Evolutionary conservation across 2,888 invertebrate species (phyloP), one percentile per base, ranked within the genome.

Genomic region (Argynnis bischoffii): DNA sequence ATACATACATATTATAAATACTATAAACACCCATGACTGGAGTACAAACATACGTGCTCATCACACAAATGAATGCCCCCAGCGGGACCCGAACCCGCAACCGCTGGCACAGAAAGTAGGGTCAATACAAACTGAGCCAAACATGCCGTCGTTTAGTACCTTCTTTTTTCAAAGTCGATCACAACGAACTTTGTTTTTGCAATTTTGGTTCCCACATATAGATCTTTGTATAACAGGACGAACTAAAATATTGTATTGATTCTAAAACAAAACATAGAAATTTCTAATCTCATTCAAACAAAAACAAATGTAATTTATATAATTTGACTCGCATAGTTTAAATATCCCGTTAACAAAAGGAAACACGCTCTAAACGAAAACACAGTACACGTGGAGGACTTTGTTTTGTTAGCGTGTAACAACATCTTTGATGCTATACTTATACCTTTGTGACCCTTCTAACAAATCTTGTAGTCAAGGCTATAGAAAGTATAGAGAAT

Each of bases 361-460:
- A 70, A 66, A 60, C 69, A 59, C 57, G 57, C 65, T 59, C 14
- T 51, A 60, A 60, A 64, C 54, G 63, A 69, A 72, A 73, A 72
- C 73, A 31, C 11, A 8, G 18, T 70, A 74, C 75, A 74, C 74
- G 74, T 74, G 74, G 68, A 72, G 8, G 11, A 16, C 47, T 16
- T 57, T 72, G 72, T 72, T 72, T 59, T 66, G 61, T 50, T 61
- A 18, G 41, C 18, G 14, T 31, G 21, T 53, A 51, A 41, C 18
- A 53, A 61, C 61, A 61, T 53, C 41, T 41, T 21, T 15, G 51
- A 15, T 15, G 53, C 16, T 41, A 41, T 51, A 51, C 50, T 16
- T 21, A 41, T 41, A n/a, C 6, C 48, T 16, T 50, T 13, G 60
- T 46, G 48, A 18, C 35, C 35, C 60, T 50, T 56, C 6, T n/a